phyloP scores from a whole-genome alignment of 2,113 vertebrate species.

The Labeo rohita region DNA sequence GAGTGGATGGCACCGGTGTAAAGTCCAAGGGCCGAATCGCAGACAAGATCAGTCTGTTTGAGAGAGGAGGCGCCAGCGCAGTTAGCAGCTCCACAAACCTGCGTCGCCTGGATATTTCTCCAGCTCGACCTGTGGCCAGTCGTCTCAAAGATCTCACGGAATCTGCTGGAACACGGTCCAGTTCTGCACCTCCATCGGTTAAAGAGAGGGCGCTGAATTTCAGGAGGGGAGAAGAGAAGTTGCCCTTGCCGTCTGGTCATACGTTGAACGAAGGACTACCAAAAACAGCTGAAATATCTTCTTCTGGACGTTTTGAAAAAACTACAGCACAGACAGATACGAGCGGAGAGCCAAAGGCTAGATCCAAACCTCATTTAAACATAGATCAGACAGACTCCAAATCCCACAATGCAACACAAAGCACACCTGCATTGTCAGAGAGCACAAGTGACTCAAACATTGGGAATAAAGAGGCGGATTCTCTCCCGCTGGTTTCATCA shows the following conservation, averaged over 20 bases:
- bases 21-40: conserved; percentile 61
- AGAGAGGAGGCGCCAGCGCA: conserved; percentile 24
- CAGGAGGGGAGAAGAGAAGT: not conserved
- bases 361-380: conserved; percentile 19
- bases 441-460: not conserved
- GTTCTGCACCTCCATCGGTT: conserved; percentile 44
- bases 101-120: conserved; percentile 66
- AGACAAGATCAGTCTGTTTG: conserved; percentile 73
- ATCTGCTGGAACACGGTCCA: not conserved
- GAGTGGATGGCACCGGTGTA: conserved; percentile 45
- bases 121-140: conserved; percentile 50
- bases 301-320: not conserved
- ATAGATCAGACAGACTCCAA: conserved; percentile 33
- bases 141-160: conserved; percentile 38
- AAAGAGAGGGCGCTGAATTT: conserved; percentile 64
- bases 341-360: not conserved
- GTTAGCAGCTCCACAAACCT: conserved; percentile 35
- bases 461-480: not conserved
- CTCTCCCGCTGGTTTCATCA: conserved; percentile 10
- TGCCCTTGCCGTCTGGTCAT: not conserved
- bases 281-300: not conserved
- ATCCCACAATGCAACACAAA: conserved; percentile 21
- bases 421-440: not conserved
- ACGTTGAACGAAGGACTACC: not conserved
- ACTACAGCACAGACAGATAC: not conserved